These are phyloP conservation scores for Leptocoma aspasia DNA, from an alignment of 2,113 vertebrate genomes.

Conservation along the genomic window DNA sequence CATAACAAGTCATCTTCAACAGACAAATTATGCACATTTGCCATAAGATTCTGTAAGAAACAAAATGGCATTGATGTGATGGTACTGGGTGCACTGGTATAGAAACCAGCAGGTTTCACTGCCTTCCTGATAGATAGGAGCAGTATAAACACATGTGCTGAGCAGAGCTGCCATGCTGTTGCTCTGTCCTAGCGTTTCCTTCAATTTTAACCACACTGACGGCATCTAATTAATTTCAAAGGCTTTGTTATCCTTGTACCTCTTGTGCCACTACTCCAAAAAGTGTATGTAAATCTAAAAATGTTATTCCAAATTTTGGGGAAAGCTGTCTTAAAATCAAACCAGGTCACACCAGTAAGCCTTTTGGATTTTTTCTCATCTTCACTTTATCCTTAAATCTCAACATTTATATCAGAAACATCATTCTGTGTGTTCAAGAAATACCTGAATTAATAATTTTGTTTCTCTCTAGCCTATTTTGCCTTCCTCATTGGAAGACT, in stretches of 20 bases:
- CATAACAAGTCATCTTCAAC: background rate
- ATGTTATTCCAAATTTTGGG: background rate
- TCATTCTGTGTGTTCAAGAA: background rate
- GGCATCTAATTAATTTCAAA: background rate
- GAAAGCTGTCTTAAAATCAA: background rate
- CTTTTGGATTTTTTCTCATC: background rate
- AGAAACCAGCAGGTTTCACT: background rate
- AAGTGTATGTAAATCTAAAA: background rate
- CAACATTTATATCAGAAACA: background rate
- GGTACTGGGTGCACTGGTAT: background rate
- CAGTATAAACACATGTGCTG: background rate
- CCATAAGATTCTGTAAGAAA: background rate
- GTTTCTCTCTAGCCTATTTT: constrained; percentile 73
- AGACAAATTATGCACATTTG: background rate
- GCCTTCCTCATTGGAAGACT: constrained; percentile 75
- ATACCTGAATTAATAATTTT: background rate
- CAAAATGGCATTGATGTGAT: background rate
- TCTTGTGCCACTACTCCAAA: background rate
- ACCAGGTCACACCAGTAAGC: background rate
- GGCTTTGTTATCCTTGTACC: background rate
- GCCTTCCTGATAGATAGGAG: background rate
- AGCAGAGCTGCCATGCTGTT: background rate
- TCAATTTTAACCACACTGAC: background rate
- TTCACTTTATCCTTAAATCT: background rate
- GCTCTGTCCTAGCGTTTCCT: background rate